Evolutionary conservation across 23 tunicate genomes (phyloP).

Genomic region (Halocynthia aurantium): DNA sequence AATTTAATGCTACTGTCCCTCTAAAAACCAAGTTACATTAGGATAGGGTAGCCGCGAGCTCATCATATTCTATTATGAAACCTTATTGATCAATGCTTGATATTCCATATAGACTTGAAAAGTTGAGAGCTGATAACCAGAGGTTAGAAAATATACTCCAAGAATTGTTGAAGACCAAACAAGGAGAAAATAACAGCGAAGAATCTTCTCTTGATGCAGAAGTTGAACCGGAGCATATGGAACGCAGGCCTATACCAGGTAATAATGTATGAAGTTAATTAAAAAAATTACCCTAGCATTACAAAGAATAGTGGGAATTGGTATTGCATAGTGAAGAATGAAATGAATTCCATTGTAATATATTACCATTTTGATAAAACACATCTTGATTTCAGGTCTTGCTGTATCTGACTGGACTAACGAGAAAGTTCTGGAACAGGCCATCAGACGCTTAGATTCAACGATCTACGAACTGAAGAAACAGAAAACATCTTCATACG

Average conservation of each 20-base stretch:
- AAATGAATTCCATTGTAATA: not conserved
- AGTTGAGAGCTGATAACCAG: conserved; percentile 36
- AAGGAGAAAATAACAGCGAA: conserved; percentile 14
- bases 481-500: conserved; percentile 48
- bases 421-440: conserved; percentile 26
- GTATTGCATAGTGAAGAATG: not conserved
- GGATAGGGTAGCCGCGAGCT: too few species aligned
- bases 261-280: not conserved
- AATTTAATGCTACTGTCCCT: too few species aligned
- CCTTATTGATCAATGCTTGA: too few species aligned
- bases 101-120: not conserved
- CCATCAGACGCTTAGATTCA: conserved; percentile 25
- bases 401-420: conserved; percentile 69
- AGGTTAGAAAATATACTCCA: conserved; percentile 32
- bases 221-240: conserved; percentile 12
- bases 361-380: not conserved
- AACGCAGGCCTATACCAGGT: conserved; percentile 70
- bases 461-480: conserved; percentile 26
- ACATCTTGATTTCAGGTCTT: conserved; percentile 34
- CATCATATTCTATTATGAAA: too few species aligned
- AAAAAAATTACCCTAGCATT: not conserved
- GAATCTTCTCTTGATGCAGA: conserved; percentile 15
- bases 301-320: not conserved
- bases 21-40: too few species aligned
- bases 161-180: conserved; percentile 14